Evolutionary conservation across 2,113 vertebrate species (phyloP).

Genomic region (Phrynosoma blainvillii): DNA sequence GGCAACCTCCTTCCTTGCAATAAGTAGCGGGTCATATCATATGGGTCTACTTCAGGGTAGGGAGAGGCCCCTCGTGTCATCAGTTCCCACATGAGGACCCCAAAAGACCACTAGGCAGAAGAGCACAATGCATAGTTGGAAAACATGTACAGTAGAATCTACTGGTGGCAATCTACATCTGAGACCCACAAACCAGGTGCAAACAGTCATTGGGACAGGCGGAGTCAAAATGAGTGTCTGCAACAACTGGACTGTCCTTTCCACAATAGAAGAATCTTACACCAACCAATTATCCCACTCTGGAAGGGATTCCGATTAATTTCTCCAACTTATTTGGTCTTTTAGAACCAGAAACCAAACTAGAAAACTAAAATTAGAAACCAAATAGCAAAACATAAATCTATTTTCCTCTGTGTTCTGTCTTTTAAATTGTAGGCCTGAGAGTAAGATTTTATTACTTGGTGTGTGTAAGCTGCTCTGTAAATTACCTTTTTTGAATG

Average conservation of each 20-base stretch:
- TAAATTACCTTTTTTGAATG: no score
- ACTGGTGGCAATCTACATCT: background rate
- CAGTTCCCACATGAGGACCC: constrained; percentile 96
- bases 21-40: constrained; percentile 89
- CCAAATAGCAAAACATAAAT: background rate
- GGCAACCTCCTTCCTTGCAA: constrained; percentile 88
- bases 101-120: constrained; percentile 91
- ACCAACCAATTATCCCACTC: background rate
- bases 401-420: background rate
- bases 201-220: background rate
- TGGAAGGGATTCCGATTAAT: background rate
- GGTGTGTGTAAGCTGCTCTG: no score
- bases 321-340: background rate
- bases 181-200: background rate
- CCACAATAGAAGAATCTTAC: background rate
- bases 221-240: background rate
- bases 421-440: background rate
- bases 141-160: background rate
- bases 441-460: no score
- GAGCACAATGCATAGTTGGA: background rate
- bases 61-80: constrained; percentile 93
- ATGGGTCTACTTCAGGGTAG: constrained; percentile 90
- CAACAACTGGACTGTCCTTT: background rate
- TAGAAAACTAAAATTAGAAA: background rate
- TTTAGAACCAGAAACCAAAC: background rate